These are phyloP conservation scores for Papilio helenus DNA, from an alignment of 1,140 invertebrate species.

Conservation along the genomic window DNA sequence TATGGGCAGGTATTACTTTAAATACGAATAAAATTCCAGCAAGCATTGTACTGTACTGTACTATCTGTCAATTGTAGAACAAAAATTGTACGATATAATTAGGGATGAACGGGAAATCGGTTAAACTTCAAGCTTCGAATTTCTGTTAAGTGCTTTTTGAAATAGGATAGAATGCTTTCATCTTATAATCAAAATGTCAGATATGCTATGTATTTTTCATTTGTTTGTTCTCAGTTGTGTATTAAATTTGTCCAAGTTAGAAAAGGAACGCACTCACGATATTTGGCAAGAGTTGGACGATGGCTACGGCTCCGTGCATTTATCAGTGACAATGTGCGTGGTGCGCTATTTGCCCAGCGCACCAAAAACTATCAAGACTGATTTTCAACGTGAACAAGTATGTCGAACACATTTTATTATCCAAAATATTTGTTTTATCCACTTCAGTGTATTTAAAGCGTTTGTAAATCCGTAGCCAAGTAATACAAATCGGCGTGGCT, in stretches of 20 bases:
- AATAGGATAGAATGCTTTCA: no score
- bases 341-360: slow-evolving; percentile 38
- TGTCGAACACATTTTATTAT: neutral
- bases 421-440: neutral
- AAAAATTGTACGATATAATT: no score
- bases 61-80: no score
- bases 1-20: slow-evolving; percentile 66
- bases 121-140: no score
- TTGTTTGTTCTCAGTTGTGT: slow-evolving; percentile 57
- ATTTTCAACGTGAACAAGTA: neutral
- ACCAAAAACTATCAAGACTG: neutral
- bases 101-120: no score
- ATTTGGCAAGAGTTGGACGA: slow-evolving; percentile 69
- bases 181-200: no score
- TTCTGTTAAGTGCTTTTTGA: no score
- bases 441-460: neutral
- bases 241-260: slow-evolving; percentile 61
- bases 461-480: neutral
- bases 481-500: neutral
- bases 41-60: no score
- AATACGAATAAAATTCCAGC: neutral
- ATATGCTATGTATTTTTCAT: slow-evolving; percentile 14
- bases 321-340: slow-evolving; percentile 65
- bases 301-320: slow-evolving; percentile 64
- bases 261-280: slow-evolving; percentile 69